phyloP scores from a whole-genome alignment of 1,140 invertebrate genomes.

The Microplitis mediator region DNA sequence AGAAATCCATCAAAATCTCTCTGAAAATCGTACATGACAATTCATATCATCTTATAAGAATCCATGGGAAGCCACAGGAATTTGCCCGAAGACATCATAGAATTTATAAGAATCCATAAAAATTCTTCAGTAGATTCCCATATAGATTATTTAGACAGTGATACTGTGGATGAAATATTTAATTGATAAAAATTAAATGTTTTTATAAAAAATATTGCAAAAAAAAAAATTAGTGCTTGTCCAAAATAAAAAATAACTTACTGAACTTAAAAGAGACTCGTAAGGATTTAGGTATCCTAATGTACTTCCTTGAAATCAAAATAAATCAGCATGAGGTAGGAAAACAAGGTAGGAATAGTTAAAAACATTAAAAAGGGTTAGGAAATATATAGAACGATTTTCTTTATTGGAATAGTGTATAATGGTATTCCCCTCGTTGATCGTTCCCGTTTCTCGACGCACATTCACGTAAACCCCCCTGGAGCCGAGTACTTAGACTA shows the following conservation, averaged over 20 bases:
- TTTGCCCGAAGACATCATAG: too few species aligned
- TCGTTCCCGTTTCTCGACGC: constrained; percentile 27
- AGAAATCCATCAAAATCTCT: too few species aligned
- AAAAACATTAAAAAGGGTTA: constrained; percentile 28
- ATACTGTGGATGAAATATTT: too few species aligned
- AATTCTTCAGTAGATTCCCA: too few species aligned
- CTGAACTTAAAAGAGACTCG: background rate
- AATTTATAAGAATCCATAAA: too few species aligned
- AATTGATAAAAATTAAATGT: too few species aligned
- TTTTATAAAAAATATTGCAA: too few species aligned
- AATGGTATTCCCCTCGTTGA: background rate
- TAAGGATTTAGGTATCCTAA: background rate
- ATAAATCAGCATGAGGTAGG: constrained; percentile 24
- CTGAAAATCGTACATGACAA: too few species aligned
- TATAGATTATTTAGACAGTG: too few species aligned
- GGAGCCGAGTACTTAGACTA: constrained; percentile 40
- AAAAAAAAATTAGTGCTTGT: background rate
- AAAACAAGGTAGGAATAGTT: constrained; percentile 33
- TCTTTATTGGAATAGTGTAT: constrained; percentile 10
- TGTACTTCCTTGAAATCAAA: background rate
- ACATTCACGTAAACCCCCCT: constrained; percentile 31
- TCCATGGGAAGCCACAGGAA: too few species aligned
- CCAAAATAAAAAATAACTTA: background rate
- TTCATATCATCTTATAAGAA: too few species aligned
- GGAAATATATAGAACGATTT: background rate